These are phyloP conservation scores for Okapia johnstoni DNA, from an alignment of 2,113 vertebrate species.

Conservation along the genomic window DNA sequence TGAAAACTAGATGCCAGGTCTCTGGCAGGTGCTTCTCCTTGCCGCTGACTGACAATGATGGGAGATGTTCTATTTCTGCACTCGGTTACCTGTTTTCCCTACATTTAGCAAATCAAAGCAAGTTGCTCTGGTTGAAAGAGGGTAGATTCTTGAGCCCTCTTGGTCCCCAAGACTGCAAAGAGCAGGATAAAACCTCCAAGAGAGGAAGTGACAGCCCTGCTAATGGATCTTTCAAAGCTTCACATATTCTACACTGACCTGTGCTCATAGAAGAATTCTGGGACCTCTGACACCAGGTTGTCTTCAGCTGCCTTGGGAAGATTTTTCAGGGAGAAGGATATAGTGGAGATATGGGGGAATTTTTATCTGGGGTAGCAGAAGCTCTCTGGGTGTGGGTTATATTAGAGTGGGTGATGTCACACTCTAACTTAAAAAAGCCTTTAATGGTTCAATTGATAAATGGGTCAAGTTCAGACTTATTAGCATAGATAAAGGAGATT, in stretches of 20 bases:
- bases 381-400: conserved; percentile 11
- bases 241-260: neutral
- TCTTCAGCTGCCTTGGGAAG: neutral
- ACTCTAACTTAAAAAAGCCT: neutral
- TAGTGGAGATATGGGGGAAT: neutral
- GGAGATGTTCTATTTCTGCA: neutral
- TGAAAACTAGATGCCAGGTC: neutral
- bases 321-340: neutral
- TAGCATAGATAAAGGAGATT: conserved; percentile 17
- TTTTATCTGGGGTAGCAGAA: conserved; percentile 25
- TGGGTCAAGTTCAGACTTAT: conserved; percentile 30
- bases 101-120: neutral
- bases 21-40: neutral
- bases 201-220: neutral
- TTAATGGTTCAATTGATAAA: conserved; percentile 13
- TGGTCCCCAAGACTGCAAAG: accelerated
- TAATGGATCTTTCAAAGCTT: neutral
- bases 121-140: neutral
- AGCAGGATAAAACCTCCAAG: neutral
- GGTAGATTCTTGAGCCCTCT: neutral
- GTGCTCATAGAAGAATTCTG: neutral
- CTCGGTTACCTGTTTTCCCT: neutral
- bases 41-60: neutral
- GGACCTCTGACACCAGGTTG: neutral
- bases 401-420: neutral